Percentiles rank a stretch among this genome's conserved stretches.
phyloP scores from a whole-genome alignment of 2,888 invertebrate species.

The Xestia rhomboidea region DNA sequence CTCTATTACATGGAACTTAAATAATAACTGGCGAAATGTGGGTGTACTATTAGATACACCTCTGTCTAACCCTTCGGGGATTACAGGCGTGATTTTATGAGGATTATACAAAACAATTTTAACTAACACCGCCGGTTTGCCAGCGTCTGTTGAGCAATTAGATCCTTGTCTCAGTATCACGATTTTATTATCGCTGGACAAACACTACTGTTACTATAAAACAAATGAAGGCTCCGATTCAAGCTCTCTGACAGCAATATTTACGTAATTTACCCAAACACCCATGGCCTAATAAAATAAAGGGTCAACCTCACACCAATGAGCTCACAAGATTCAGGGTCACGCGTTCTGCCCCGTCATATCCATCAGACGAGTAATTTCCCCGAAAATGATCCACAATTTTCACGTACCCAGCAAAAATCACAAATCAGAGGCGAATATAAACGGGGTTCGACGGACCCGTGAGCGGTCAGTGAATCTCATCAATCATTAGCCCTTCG shows the following conservation, averaged over 20 bases:
- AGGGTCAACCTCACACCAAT: conserved; percentile 38
- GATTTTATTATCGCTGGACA: neutral
- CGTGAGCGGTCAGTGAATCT: conserved; percentile 78
- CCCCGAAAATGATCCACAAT: conserved; percentile 51
- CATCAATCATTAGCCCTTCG: conserved; percentile 85
- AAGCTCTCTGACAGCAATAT: neutral
- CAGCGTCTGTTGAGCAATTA: neutral
- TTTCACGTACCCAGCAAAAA: conserved; percentile 56
- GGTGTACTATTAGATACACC: too few species aligned
- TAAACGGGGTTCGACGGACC: conserved; percentile 67
- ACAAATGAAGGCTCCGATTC: neutral
- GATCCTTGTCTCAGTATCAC: neutral
- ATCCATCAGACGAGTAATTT: conserved; percentile 49
- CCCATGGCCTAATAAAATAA: conserved; percentile 31
- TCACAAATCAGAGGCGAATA: conserved; percentile 66
- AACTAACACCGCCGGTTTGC: neutral
- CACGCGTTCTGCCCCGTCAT: conserved; percentile 42
- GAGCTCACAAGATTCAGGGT: conserved; percentile 32
- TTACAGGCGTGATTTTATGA: neutral
- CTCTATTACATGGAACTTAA: too few species aligned
- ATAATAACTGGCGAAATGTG: too few species aligned
- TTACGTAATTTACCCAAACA: conserved; percentile 25
- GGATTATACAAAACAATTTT: neutral
- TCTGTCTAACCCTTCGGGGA: too few species aligned
- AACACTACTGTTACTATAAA: neutral